Evolutionary conservation across 2,113 vertebrate genomes (phyloP), one percentile per base, ranked within the genome.

Genomic region (Orthonyx spaldingii): DNA sequence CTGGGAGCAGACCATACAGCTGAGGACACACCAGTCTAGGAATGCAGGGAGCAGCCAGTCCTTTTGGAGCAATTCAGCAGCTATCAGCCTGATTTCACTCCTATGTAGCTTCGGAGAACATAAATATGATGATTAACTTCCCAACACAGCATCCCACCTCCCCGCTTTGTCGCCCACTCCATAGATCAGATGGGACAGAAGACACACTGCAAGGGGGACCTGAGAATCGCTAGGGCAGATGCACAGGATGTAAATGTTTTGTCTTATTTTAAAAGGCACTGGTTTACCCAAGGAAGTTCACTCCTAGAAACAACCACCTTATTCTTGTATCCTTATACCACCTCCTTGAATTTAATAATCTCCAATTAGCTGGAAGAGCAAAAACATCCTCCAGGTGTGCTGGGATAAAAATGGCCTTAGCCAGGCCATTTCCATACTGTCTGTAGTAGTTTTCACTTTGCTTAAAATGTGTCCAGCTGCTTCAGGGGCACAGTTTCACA

Each of bases 141-240:
- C 10, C 72, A 68, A 12, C 12, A 47, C 22, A 69, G 53, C 33
- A 61, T 6, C 13, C 19, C 26, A 17, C 24, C 23, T 47, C 26
- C 13, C 20, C 3, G 0, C 42, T 50, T 49, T 26, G 52, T 3
- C 50, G 35, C 42, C 49, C 28, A 27, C 28, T 32, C 14, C 7
- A 19, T 0, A 2, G 17, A 53, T 26, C 77, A 52, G 60, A n/a
- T 11, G 6, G 1, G 2, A 88, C 35, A 57, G 9, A 37, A 52
- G 26, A 26, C 13, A 56, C 32, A 26, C 18, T 0, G 2, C 49
- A 72, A 26, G 23, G 55, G 32, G n/a, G 13, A 50, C 26, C 28
- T 2, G 1, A 4, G 44, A 56, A 9, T 60, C 41, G 16, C 39
- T 11, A 3, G 3, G 4, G 27, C 0, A 5, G 55, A 39, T 4